A percentile compares a stretch with the other conserved stretches of the same genome.
Evolutionary conservation across 1,140 invertebrate genomes (phyloP).

Genomic region (Druon quercuslanigerum): DNA sequence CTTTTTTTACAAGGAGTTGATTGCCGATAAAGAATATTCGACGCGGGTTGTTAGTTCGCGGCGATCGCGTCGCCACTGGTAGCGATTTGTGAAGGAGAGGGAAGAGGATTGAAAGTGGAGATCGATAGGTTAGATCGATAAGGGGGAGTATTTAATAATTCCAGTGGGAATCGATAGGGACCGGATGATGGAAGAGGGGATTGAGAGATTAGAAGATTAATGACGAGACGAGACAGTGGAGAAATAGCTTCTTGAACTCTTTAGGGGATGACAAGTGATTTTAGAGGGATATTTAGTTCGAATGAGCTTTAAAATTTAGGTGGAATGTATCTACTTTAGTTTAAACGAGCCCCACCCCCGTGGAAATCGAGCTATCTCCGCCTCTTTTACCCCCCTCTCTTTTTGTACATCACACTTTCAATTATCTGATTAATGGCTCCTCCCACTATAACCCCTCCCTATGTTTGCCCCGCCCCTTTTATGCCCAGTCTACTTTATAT

Average conservation of each 20-base stretch:
- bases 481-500: too few species aligned
- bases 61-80: conserved; percentile 27
- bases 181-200: conserved; percentile 18
- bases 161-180: conserved; percentile 21
- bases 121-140: conserved; percentile 20
- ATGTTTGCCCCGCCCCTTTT: too few species aligned
- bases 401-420: too few species aligned
- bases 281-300: too few species aligned
- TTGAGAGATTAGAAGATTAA: conserved; percentile 21
- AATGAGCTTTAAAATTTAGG: too few species aligned
- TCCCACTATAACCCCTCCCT: too few species aligned
- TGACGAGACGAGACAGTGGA: neutral
- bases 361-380: too few species aligned
- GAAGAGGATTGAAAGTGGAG: conserved; percentile 7
- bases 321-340: too few species aligned
- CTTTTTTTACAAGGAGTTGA: conserved; percentile 10
- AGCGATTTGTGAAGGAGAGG: conserved; percentile 9
- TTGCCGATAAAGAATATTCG: conserved; percentile 23
- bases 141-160: conserved; percentile 23
- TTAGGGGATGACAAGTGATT: too few species aligned
- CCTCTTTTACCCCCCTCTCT: too few species aligned
- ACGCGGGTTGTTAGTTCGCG: conserved; percentile 10
- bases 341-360: too few species aligned
- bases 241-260: neutral
- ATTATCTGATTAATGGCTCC: too few species aligned